Evolutionary conservation across 2,113 vertebrate species (phyloP).

Genomic region (Mastomys coucha): DNA sequence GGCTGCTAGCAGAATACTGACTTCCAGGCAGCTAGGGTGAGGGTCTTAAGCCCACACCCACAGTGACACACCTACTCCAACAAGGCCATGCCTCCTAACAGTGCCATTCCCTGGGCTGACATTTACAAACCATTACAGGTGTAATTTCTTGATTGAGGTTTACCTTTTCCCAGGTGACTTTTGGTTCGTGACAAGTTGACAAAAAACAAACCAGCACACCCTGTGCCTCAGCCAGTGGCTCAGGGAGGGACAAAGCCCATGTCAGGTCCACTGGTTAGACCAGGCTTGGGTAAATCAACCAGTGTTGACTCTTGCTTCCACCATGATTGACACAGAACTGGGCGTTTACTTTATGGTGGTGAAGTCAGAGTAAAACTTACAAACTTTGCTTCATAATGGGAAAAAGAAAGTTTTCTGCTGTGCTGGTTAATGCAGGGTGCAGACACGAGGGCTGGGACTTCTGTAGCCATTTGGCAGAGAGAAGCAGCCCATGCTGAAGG

Average conservation of each 20-base stretch:
- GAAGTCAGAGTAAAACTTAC: not conserved
- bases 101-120: no score
- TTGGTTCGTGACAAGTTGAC: not conserved
- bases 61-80: no score
- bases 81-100: no score
- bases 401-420: constrained; percentile 21
- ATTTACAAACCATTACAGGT: not conserved
- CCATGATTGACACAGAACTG: not conserved
- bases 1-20: no score
- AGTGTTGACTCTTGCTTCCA: not conserved
- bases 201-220: not conserved
- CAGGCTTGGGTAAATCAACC: not conserved
- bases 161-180: not conserved
- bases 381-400: not conserved
- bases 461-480: not conserved
- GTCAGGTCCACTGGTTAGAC: not conserved
- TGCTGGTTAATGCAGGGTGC: not conserved
- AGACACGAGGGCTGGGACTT: not conserved
- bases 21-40: no score
- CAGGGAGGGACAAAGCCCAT: not conserved
- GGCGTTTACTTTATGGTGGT: not conserved
- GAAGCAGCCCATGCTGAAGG: not conserved
- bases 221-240: not conserved
- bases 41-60: no score
- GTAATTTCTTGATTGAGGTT: not conserved